Evolutionary conservation across 2,888 invertebrate genomes (phyloP).

Genomic region (Willowsia nigromaculata): DNA sequence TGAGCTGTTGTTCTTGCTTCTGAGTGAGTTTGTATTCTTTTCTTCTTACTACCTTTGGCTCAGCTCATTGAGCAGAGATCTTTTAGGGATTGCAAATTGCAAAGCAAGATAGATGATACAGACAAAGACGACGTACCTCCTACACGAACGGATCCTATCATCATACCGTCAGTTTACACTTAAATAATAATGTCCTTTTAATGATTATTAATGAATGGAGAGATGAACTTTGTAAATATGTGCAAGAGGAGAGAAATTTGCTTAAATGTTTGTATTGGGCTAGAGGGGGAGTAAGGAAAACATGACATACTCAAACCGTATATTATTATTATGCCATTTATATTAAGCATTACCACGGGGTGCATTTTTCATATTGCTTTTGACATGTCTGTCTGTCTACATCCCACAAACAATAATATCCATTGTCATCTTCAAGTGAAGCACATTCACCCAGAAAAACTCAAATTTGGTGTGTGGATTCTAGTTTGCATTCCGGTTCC

Average conservation of each 20-base stretch:
- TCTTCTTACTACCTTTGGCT: background rate
- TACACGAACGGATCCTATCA: slow-evolving; percentile 13
- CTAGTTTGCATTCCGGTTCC: too few relatives aligned
- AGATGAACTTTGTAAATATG: slow-evolving; percentile 33
- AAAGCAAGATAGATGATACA: background rate
- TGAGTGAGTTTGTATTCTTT: too few relatives aligned
- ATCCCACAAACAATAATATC: too few relatives aligned
- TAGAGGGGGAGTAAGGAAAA: background rate
- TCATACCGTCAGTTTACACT: slow-evolving; percentile 41
- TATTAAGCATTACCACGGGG: background rate
- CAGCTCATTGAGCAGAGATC: background rate
- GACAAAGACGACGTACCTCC: background rate
- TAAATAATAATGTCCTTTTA: slow-evolving; percentile 61
- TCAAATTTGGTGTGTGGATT: too few relatives aligned
- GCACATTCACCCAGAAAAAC: too few relatives aligned
- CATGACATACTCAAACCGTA: background rate
- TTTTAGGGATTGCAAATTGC: background rate
- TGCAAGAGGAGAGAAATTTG: slow-evolving; percentile 12
- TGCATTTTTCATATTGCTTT: too few relatives aligned
- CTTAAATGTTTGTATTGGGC: background rate
- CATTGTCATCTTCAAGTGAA: too few relatives aligned
- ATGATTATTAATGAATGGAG: slow-evolving; percentile 65
- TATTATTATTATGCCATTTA: background rate
- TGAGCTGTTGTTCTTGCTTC: background rate
- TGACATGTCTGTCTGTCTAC: too few relatives aligned